Evolutionary conservation across 2,113 vertebrate species (phyloP).

Genomic region (Synodontis membranacea): DNA sequence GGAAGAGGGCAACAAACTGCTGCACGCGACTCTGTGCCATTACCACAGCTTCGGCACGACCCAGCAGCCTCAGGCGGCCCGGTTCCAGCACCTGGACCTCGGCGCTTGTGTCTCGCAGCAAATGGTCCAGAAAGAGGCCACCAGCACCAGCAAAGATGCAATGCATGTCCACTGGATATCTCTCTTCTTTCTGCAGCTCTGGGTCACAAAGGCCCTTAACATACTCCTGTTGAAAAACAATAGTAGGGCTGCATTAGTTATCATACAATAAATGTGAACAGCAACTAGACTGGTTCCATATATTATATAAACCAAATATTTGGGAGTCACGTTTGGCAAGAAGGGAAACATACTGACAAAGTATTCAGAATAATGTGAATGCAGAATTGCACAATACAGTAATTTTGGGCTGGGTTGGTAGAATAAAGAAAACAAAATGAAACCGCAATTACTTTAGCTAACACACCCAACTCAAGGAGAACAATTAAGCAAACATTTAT

Average conservation of each 20-base stretch:
- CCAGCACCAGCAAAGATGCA: slow-evolving; percentile 91
- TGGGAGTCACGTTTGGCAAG: background rate
- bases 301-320: background rate
- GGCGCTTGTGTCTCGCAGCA: slow-evolving; percentile 89
- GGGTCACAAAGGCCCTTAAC: slow-evolving; percentile 94
- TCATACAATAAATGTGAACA: background rate
- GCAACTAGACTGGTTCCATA: background rate
- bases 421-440: background rate
- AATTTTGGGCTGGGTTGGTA: background rate
- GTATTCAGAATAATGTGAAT: background rate
- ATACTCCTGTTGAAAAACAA: slow-evolving; percentile 79
- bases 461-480: background rate
- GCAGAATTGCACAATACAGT: background rate
- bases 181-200: slow-evolving; percentile 85
- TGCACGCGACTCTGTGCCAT: slow-evolving; percentile 94
- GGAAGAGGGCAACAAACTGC: slow-evolving; percentile 91
- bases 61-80: slow-evolving; percentile 81
- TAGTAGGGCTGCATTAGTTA: background rate
- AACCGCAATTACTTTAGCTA: background rate
- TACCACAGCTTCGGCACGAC: slow-evolving; percentile 86
- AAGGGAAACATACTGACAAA: background rate
- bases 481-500: background rate
- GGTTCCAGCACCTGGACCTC: slow-evolving; percentile 84
- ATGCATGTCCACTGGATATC: slow-evolving; percentile 94
- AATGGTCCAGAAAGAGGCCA: slow-evolving; percentile 85